A percentile compares a stretch with the other conserved stretches of the same genome.
phyloP scores from a whole-genome alignment of 2,797 vertebrate species.

The Sebastes dallii region DNA sequence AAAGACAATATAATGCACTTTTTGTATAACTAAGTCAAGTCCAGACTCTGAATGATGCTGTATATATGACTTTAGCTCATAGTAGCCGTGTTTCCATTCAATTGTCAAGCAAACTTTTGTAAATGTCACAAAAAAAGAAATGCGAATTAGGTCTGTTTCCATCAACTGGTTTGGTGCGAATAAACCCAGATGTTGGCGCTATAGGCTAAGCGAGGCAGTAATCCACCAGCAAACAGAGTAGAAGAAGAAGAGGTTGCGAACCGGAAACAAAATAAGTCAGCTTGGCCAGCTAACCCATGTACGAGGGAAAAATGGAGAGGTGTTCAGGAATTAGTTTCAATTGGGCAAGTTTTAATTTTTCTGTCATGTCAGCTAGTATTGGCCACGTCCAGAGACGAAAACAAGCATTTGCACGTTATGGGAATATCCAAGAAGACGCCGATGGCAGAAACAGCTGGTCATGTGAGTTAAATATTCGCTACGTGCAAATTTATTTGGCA shows the following conservation, averaged over 20 bases:
- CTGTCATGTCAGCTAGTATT: not conserved
- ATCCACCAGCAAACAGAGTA: no score
- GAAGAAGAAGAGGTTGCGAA: not conserved
- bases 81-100: conserved; percentile 34
- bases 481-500: not conserved
- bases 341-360: not conserved
- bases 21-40: conserved; percentile 20
- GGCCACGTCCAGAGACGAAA: no score
- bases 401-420: not conserved
- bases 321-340: not conserved
- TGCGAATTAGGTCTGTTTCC: not conserved
- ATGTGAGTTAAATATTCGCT: not conserved
- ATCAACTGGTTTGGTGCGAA: not conserved
- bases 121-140: not conserved
- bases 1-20: conserved; percentile 53
- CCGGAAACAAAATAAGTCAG: not conserved
- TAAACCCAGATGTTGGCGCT: not conserved
- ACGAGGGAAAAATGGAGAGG: not conserved
- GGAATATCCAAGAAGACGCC: not conserved
- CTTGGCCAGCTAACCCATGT: not conserved
- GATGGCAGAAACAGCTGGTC: not conserved
- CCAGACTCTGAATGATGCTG: conserved; percentile 12
- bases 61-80: conserved; percentile 52
- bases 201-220: not conserved
- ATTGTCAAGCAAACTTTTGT: not conserved